Evolutionary conservation across 1,140 invertebrate genomes (phyloP), one percentile per base, ranked within the genome.

Genomic region (Andrena cerasifolii): DNA sequence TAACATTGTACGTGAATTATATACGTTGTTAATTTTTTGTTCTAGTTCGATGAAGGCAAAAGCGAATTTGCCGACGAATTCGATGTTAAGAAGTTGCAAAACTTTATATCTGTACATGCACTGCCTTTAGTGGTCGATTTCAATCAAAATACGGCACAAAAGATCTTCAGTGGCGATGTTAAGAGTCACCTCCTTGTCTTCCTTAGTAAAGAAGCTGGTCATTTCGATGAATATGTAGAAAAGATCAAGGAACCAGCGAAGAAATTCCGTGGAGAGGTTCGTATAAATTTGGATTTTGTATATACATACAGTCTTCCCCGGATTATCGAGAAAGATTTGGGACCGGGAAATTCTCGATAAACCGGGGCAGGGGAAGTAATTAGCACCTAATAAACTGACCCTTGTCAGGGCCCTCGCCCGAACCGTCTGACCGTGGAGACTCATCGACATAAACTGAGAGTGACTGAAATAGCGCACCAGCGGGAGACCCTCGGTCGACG

Each of bases 121-220:
- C 93, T 99, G 87, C 99, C 99, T 62, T 92, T 99, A 58, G 96
- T 99, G 85, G 96, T 99, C 67, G 99, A 99, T 92, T 99, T 99
- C 94, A 99, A 98, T 83, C 98, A 99, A 86, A 97, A 99, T 91
- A 99, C 97, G 43, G 99, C 98, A 6, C 96, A 97, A 84, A 99
- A 99, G 93, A 99, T 99, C 91, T 99, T 99, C 91, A 98, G 98
- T 84, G 99, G 99, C 83, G 97, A 99, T 72, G 97, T 99, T 90
- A 99, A 99, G 93, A 97, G 95, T 82, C 99, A 99, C 91, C 94
- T 99, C 75, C 94, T 99, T 59, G 90, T 99, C 63, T 99, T 99
- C 94, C 93, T 99, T 58, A 98, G 97, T 88, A 98, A 99, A 93
- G 95, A 96, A 89, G 95, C 94, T 80, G 97, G 96, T 58, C 95